These are phyloP conservation scores for Melanostigma gelatinosum DNA, from an alignment of 2,113 vertebrate species.

Conservation along the genomic window DNA sequence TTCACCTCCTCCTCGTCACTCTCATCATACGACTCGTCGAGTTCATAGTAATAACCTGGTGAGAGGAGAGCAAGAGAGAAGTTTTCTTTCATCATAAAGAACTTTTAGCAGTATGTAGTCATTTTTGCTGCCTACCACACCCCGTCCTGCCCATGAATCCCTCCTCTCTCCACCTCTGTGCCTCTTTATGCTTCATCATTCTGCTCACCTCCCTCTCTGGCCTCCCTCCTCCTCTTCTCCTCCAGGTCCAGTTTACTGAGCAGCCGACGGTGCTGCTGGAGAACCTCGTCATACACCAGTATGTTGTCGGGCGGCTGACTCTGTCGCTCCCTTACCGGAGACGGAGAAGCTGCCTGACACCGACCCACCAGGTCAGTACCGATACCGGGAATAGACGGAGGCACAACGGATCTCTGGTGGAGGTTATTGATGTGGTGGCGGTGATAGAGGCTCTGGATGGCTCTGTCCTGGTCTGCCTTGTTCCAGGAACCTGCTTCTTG, in stretches of 20 bases:
- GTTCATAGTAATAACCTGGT: constrained; percentile 94
- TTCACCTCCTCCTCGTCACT: constrained; percentile 97
- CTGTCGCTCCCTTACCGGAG: constrained; percentile 59
- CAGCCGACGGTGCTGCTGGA: constrained; percentile 92
- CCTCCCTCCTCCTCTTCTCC: constrained; percentile 91
- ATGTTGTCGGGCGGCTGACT: constrained; percentile 77
- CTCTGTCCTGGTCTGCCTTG: constrained; percentile 89
- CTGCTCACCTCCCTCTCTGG: constrained; percentile 90
- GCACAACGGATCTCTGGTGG: constrained; percentile 82
- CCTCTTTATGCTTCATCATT: neutral
- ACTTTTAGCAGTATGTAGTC: neutral
- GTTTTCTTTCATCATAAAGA: constrained; percentile 19
- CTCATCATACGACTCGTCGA: constrained; percentile 96
- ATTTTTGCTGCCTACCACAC: neutral
- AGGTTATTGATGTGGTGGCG: constrained; percentile 60
- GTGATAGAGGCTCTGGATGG: constrained; percentile 81
- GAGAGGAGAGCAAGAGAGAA: constrained; percentile 15
- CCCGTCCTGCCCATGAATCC: neutral
- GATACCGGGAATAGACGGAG: constrained; percentile 62
- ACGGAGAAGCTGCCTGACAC: constrained; percentile 46
- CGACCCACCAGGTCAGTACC: constrained; percentile 74
- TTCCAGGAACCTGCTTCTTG: constrained; percentile 84
- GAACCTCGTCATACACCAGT: constrained; percentile 91
- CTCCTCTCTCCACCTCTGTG: neutral
- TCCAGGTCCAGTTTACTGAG: constrained; percentile 98